phyloP scores from a whole-genome alignment of 2,888 invertebrate genomes.

The Microchrysa polita region DNA sequence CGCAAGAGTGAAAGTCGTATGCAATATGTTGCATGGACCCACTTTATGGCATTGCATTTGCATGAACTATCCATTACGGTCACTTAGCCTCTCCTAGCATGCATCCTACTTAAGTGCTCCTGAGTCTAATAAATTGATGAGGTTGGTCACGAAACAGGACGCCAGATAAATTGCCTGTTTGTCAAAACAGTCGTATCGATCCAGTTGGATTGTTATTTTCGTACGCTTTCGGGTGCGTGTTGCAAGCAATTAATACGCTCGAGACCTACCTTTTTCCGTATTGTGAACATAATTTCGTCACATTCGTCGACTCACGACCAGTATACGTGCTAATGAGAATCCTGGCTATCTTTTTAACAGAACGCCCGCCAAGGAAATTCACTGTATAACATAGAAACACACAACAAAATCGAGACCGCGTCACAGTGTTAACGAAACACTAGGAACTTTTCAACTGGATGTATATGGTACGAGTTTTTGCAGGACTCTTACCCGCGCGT shows the following conservation, averaged over 20 bases:
- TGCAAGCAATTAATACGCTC: neutral
- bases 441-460: neutral
- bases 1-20: conserved; percentile 27
- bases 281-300: conserved; percentile 45
- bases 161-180: neutral
- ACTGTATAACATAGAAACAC: neutral
- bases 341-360: neutral
- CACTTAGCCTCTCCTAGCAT: neutral
- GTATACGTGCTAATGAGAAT: neutral
- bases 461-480: neutral
- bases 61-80: neutral
- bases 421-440: conserved; percentile 1
- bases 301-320: neutral
- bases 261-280: conserved; percentile 48
- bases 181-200: conserved; percentile 35
- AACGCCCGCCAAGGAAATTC: neutral
- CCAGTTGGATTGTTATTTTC: neutral
- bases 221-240: neutral
- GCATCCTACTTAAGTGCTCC: neutral
- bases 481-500: conserved; percentile 25
- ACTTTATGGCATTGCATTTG: neutral
- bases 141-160: neutral
- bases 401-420: conserved; percentile 7
- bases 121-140: neutral
- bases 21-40: conserved; percentile 11